phyloP scores from a whole-genome alignment of 2,113 vertebrate genomes.

The Sebastes fasciatus region DNA sequence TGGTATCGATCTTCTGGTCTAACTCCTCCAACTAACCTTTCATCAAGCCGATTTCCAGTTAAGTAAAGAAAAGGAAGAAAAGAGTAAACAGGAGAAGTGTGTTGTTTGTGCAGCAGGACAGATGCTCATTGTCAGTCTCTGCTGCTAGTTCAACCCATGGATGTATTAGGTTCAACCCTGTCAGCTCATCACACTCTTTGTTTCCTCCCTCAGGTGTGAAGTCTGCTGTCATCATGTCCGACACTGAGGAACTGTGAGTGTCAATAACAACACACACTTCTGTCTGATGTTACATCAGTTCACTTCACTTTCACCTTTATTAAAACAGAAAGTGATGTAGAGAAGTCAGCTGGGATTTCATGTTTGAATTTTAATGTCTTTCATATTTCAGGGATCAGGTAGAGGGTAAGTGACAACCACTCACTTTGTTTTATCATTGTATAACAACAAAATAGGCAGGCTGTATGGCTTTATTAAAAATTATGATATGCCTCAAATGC shows the following conservation, averaged over 20 bases:
- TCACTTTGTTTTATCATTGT: slow-evolving; percentile 2
- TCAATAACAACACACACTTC: neutral
- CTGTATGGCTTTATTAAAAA: neutral
- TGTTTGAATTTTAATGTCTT: slow-evolving; percentile 37
- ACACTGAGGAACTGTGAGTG: slow-evolving; percentile 94
- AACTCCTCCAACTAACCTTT: no score
- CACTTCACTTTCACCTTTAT: neutral
- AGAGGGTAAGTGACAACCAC: slow-evolving; percentile 88
- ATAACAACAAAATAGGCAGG: neutral
- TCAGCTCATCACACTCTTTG: slow-evolving; percentile 16
- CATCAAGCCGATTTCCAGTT: no score
- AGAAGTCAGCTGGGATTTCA: neutral
- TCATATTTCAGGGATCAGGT: slow-evolving; percentile 86
- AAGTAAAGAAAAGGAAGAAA: no score
- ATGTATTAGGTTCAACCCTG: neutral
- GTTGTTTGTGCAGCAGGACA: no score
- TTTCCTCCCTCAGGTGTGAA: slow-evolving; percentile 79
- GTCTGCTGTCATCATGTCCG: slow-evolving; percentile 89
- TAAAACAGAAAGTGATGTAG: neutral
- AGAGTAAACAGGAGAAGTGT: no score
- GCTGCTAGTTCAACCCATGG: neutral
- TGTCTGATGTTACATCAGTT: neutral
- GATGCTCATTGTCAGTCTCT: neutral
- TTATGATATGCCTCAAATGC: neutral
- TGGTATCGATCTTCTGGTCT: no score